These are phyloP conservation scores for Adoxophyes honmai DNA, from an alignment of 1,140 invertebrate species.

Conservation along the genomic window DNA sequence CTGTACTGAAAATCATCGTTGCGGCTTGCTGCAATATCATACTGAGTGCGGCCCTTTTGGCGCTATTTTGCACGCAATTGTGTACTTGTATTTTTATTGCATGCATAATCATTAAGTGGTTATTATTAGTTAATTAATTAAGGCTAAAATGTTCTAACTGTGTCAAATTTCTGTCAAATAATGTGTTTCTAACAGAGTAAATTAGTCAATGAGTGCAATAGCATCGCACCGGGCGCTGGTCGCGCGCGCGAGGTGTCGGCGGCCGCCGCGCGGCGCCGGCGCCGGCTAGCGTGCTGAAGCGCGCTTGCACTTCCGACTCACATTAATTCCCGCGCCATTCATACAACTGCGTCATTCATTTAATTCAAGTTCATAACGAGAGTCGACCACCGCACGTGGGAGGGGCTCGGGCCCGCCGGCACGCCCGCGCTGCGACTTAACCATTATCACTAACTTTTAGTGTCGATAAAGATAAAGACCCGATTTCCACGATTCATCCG, in stretches of 20 bases:
- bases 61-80: too few relatives aligned
- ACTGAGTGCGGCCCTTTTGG: too few relatives aligned
- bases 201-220: too few relatives aligned
- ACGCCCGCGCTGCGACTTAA: conserved; percentile 23
- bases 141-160: too few relatives aligned
- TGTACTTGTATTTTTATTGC: too few relatives aligned
- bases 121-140: too few relatives aligned
- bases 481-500: conserved; percentile 26
- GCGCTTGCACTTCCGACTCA: conserved; percentile 62
- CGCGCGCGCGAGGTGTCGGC: conserved; percentile 25
- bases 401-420: conserved; percentile 39
- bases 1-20: too few relatives aligned
- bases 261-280: conserved; percentile 58
- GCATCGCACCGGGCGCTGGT: background rate
- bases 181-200: too few relatives aligned
- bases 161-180: too few relatives aligned
- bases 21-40: too few relatives aligned
- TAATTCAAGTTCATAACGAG: conserved; percentile 72
- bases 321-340: conserved; percentile 70
- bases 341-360: conserved; percentile 70
- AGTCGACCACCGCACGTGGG: conserved; percentile 50
- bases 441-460: conserved; percentile 44
- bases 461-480: conserved; percentile 49
- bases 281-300: conserved; percentile 59
- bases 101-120: too few relatives aligned